Conservation (phyloP, 2,888 invertebrate genomes). For the Leptinotarsa haldemani region DNA sequence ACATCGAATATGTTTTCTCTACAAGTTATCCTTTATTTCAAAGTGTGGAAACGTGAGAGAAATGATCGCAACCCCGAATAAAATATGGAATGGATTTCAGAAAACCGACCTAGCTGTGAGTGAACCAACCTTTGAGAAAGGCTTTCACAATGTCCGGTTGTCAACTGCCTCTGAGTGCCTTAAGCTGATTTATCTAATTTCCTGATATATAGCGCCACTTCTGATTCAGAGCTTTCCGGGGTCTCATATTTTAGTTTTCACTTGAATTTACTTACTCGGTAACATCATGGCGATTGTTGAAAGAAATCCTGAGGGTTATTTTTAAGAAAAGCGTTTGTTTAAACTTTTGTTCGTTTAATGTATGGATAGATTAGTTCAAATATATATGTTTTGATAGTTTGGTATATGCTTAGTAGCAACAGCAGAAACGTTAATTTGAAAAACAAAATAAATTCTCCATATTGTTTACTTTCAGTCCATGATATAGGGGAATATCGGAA, state of each 20-base stretch:
- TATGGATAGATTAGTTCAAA: too few species aligned
- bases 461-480: too few species aligned
- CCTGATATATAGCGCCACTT: slow-evolving; percentile 30
- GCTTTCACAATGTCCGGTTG: slow-evolving; percentile 35
- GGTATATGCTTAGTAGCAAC: too few species aligned
- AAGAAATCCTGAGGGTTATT: not conserved
- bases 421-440: too few species aligned
- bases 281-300: not conserved
- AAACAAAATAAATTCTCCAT: too few species aligned
- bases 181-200: slow-evolving; percentile 40
- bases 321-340: not conserved
- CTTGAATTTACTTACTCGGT: not conserved
- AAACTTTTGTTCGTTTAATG: too few species aligned
- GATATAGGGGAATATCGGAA: too few species aligned
- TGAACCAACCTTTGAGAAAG: slow-evolving; percentile 23
- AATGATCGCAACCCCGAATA: slow-evolving; percentile 9
- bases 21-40: not conserved
- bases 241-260: slow-evolving; percentile 11
- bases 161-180: slow-evolving; percentile 28
- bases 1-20: too few species aligned
- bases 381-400: too few species aligned
- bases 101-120: slow-evolving; percentile 16
- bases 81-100: slow-evolving; percentile 13
- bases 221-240: slow-evolving; percentile 12
- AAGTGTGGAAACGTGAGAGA: not conserved